Evolutionary conservation across 2,888 invertebrate species (phyloP).

Genomic region (Plusia festucae): DNA sequence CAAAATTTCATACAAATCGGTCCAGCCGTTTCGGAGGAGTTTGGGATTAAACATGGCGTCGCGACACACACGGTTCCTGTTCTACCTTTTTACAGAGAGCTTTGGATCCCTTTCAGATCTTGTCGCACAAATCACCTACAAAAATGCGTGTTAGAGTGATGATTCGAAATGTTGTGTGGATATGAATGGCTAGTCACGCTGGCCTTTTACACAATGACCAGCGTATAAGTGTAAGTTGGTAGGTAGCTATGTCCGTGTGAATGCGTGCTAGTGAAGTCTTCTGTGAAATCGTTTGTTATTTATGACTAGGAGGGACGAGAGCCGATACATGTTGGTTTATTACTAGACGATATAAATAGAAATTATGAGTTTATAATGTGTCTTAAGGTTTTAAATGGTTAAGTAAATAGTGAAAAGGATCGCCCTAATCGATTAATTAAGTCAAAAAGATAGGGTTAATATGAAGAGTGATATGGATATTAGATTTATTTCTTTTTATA

Average conservation of each 20-base stretch:
- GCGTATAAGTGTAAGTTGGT: conserved; percentile 18
- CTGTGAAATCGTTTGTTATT: conserved; percentile 43
- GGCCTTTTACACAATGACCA: conserved; percentile 26
- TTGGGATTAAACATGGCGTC: too few relatives aligned
- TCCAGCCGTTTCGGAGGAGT: too few relatives aligned
- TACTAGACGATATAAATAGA: background rate
- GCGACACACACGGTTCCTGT: too few relatives aligned
- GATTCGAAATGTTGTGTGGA: background rate
- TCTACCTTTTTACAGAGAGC: too few relatives aligned
- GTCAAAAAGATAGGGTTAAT: too few relatives aligned
- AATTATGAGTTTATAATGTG: background rate
- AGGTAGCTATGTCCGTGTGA: conserved; percentile 25
- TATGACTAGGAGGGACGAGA: conserved; percentile 7
- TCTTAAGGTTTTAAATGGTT: background rate
- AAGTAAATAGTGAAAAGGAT: background rate
- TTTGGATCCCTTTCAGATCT: background rate
- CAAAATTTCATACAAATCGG: too few relatives aligned
- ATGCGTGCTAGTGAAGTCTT: conserved; percentile 39
- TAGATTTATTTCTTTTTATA: too few relatives aligned
- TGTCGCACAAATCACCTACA: background rate
- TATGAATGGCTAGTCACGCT: conserved; percentile 11
- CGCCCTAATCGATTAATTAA: too few relatives aligned
- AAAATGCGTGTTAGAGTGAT: background rate
- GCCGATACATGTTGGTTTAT: conserved; percentile 11
- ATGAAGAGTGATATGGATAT: too few relatives aligned